Base-by-base conservation (phyloP, 92 coral and sea anemone genomes). In the Porites cylindrica region DNA sequence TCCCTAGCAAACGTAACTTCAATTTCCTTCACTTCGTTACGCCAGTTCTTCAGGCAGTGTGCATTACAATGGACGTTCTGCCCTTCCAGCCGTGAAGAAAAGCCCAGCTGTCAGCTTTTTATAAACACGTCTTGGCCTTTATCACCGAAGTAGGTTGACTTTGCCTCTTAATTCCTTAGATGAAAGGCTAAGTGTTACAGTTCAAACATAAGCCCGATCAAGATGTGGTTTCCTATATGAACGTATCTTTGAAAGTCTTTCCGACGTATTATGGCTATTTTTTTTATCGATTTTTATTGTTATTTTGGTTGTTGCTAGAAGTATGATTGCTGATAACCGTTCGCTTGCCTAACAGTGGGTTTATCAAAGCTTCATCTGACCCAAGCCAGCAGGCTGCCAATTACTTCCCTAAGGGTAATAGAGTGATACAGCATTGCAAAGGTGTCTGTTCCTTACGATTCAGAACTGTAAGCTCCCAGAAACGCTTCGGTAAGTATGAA, bases 51-150 rank as follows among this genome's bases (percentile, higher is more conserved):
- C 26, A 21, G 47, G 60, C 63, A 61, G 29, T 56, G 81, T 38
- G 6, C 47, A 4, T 38, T 38, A 38, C 47, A 38, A 58, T 16
- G 66, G 66, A 0, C 20, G 20, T 14, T 14, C 78, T 16, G 43
- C 11, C 53, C 38, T 26, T 2, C 38, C 58, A 56, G 70, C 86
- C 43, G 86, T 82, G 86, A 59, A 77, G 59, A 70, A 47, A 16
- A 19, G 38, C 38, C 70, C 86, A 82, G 86, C 86, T 82, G 86
- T 60, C 86, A 70, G 60, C 16, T 14, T 71, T 18, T 70, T 29
- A 82, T 70, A 70, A 82, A 71, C 86, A 82, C 38, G 70, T 60
- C 86, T 54, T 56, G 16, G 16, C 61, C 61, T 17, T 56, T 56
- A 8, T 14, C 11, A 10, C 61, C 16, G 17, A 9, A 56, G 61